Evolutionary conservation across 2,113 vertebrate genomes (phyloP).

Genomic region (Alouatta palliata): DNA sequence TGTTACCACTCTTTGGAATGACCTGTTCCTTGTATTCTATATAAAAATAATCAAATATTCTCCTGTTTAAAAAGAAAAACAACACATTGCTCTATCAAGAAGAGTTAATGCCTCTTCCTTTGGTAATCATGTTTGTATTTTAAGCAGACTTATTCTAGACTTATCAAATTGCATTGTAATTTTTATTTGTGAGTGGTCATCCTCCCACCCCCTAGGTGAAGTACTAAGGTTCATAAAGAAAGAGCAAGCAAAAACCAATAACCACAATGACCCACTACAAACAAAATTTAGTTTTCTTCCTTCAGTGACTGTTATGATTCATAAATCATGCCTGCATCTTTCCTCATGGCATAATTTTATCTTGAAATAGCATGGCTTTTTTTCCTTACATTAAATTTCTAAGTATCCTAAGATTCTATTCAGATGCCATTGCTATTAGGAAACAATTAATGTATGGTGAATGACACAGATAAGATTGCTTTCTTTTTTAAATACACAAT

Average conservation of each 20-base stretch:
- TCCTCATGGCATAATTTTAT: neutral
- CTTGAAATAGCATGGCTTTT: neutral
- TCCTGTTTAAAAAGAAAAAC: neutral
- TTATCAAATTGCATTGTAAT: neutral
- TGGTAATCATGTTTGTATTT: neutral
- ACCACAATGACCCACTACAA: neutral
- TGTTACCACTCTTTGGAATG: neutral
- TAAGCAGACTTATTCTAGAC: neutral
- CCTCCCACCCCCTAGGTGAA: neutral
- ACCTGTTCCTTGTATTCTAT: neutral
- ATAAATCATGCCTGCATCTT: neutral
- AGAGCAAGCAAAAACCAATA: neutral
- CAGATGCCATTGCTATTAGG: neutral
- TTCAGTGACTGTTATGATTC: neutral
- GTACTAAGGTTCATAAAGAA: neutral
- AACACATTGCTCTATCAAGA: neutral
- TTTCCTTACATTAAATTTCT: neutral
- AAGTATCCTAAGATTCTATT: neutral
- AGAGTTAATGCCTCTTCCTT: neutral
- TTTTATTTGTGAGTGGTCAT: neutral
- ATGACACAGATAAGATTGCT: neutral
- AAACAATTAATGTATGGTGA: neutral
- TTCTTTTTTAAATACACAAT: neutral
- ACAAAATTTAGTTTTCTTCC: neutral
- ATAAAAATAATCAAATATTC: neutral